Evolutionary conservation across 2,888 invertebrate species (phyloP).

Genomic region (Neoscelio sp.): DNA sequence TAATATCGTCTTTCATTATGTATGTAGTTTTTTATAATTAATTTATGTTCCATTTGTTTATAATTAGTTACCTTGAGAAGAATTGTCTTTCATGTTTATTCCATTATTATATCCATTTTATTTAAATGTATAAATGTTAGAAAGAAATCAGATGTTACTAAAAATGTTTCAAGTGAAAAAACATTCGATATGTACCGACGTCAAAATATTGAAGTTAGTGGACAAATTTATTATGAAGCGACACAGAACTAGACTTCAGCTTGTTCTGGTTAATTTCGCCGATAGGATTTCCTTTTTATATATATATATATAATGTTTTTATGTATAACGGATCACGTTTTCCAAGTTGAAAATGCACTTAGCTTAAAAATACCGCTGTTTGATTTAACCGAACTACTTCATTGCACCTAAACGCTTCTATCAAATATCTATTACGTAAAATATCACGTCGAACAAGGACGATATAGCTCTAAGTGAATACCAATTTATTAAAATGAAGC

Average conservation of each 20-base stretch:
- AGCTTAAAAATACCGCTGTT: conserved; percentile 27
- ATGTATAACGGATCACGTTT: conserved; percentile 25
- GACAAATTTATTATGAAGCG: background rate
- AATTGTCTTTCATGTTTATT: too few species aligned
- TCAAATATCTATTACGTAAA: conserved; percentile 33
- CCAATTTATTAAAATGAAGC: conserved; percentile 43
- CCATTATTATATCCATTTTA: too few species aligned
- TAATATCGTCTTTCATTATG: too few species aligned
- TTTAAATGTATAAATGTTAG: too few species aligned
- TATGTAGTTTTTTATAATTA: too few species aligned
- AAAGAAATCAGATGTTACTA: too few species aligned
- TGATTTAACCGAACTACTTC: conserved; percentile 37
- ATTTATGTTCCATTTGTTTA: too few species aligned
- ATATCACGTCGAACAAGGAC: conserved; percentile 29
- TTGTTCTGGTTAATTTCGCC: conserved; percentile 2
- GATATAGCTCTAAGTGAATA: conserved; percentile 25
- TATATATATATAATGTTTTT: too few species aligned
- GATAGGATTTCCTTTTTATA: conserved; percentile 4
- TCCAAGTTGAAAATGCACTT: conserved; percentile 40
- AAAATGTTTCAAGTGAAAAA: too few species aligned
- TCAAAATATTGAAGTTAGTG: too few species aligned
- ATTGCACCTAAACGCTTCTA: conserved; percentile 26
- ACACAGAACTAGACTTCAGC: background rate
- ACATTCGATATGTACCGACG: too few species aligned
- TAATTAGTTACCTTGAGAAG: too few species aligned